Percentiles rank a stretch among this genome's conserved stretches.
These are phyloP conservation scores for Lepidocyrtoides sp. DNA, from an alignment of 2,888 invertebrate species.

Conservation along the genomic window DNA sequence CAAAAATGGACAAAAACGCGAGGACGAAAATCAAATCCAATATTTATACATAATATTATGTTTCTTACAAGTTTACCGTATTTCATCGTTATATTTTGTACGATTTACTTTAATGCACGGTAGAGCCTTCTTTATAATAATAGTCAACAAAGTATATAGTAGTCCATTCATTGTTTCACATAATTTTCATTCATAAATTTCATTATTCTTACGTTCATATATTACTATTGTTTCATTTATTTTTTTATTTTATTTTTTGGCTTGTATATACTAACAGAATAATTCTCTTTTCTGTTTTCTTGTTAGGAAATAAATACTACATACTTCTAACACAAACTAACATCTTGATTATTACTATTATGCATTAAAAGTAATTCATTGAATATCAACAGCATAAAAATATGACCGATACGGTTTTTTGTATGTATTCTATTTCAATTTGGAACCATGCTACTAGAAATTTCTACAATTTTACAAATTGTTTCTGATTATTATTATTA, in stretches of 20 bases:
- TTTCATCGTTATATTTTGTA: not conserved
- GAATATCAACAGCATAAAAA: constrained; percentile 13
- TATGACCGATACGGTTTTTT: constrained; percentile 33
- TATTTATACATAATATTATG: not conserved
- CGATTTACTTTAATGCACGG: not conserved
- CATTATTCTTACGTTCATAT: not conserved
- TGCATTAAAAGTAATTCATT: constrained; percentile 39
- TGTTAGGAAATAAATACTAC: constrained; percentile 51
- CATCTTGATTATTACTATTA: constrained; percentile 42
- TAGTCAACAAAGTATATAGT: not conserved
- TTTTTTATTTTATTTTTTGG: constrained; percentile 12
- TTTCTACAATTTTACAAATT: constrained; percentile 27
- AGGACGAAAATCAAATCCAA: not conserved
- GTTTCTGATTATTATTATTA: not conserved
- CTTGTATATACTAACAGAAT: constrained; percentile 71
- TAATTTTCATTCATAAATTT: not conserved
- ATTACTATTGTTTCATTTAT: not conserved
- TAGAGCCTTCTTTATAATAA: not conserved
- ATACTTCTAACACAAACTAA: constrained; percentile 76
- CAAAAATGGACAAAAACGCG: constrained; percentile 18
- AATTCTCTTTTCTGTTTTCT: not conserved
- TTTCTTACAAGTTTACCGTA: not conserved
- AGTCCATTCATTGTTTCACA: not conserved
- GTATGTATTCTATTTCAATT: constrained; percentile 48
- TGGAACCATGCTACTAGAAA: constrained; percentile 20